Conservation (phyloP, 1,140 invertebrate species). For the Cydia amplana region DNA sequence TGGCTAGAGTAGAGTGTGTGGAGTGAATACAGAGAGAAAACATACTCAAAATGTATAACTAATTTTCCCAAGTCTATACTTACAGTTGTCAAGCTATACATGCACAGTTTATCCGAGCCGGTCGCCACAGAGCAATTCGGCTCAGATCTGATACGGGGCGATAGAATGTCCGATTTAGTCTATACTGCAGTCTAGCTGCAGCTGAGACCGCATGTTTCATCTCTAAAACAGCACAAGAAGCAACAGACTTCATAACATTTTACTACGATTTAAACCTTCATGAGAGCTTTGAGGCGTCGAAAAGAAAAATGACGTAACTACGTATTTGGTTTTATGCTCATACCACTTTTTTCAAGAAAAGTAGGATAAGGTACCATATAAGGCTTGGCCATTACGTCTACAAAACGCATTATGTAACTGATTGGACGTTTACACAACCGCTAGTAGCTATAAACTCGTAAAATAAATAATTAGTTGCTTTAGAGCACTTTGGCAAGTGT, state of each 20-base stretch:
- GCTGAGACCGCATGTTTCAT: background rate
- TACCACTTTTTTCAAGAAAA: background rate
- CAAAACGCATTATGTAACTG: background rate
- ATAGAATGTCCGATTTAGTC: slow-evolving; percentile 2
- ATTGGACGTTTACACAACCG: background rate
- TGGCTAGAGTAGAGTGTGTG: too few species aligned
- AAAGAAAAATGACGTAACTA: background rate
- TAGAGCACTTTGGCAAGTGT: background rate
- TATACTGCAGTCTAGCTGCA: slow-evolving; percentile 19
- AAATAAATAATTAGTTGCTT: background rate
- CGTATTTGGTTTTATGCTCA: background rate
- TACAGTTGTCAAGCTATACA: background rate
- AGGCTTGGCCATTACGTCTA: background rate
- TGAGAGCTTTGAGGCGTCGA: background rate
- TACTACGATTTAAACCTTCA: background rate
- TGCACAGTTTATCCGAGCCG: slow-evolving; percentile 16
- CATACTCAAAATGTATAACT: too few species aligned
- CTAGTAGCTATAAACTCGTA: background rate
- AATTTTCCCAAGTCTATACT: background rate
- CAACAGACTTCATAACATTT: background rate
- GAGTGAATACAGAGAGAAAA: too few species aligned
- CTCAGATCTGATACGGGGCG: slow-evolving; percentile 15
- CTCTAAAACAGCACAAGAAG: background rate
- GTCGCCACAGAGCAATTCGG: slow-evolving; percentile 12
- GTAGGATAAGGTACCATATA: background rate